Evolutionary conservation across 2,888 invertebrate genomes (phyloP), one percentile per base, ranked within the genome.

Genomic region (Apodemia hepburni): DNA sequence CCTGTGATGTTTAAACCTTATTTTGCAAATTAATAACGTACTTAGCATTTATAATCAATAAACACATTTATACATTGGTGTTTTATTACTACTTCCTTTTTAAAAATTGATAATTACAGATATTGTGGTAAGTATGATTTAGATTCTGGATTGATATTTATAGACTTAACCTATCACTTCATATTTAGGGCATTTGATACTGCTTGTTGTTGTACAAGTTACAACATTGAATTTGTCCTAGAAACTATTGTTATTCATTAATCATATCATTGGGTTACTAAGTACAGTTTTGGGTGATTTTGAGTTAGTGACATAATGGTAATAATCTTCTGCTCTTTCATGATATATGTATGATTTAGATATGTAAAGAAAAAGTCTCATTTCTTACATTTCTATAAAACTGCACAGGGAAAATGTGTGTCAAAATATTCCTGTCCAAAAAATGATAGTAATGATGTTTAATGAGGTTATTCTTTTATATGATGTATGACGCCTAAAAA

Each of bases 31-130:
- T 33, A 2, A 9, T 33, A 33, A 2, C 2, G 1, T 1, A 33
- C 0, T 38, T n/a, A 42, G n/a, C 5, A 5, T 6, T n/a, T 6
- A 42, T 42, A 15, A 42, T 42, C 12, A 51, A 51, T 51, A 51
- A 51, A 51, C 18, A 51, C 6, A 60, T 73, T 77, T 75, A 9
- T 66, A 78, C 73, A 65, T 15, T 61, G 73, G 73, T 68, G 75
- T 83, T 80, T 82, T 78, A 78, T 82, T 70, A 80, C 82, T 42
- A 42, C 15, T 72, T 68, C 73, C 77, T 78, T 22, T 18, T 54
- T 2, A 11, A 5, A 54, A 27, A 12, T 27, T 54, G 15, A 3
- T 54, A 15, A 54, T 54, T 27, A 22, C 22, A 27, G 15, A 27
- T 15, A 27, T 42, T 42, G 27, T 27, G 54, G 54, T 54, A 54